These are phyloP conservation scores for Paramacrobiotus metropolitanus DNA, from an alignment of 1,140 invertebrate genomes.

Conservation along the genomic window DNA sequence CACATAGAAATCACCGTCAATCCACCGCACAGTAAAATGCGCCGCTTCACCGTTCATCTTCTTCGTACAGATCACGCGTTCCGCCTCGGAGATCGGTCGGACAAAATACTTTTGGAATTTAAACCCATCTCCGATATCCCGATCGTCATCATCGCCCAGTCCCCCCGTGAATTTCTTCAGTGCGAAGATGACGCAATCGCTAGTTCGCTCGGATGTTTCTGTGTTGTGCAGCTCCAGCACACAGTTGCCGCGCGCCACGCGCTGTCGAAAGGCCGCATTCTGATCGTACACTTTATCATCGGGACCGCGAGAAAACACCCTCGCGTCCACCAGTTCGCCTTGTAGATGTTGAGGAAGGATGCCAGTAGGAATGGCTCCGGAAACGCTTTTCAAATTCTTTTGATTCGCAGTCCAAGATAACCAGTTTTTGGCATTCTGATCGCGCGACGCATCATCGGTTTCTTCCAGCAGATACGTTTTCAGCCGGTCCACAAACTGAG, in stretches of 20 bases:
- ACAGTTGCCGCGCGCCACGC: slow-evolving; percentile 24
- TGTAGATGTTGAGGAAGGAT: background rate
- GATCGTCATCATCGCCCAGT: slow-evolving; percentile 28
- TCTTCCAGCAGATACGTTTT: background rate
- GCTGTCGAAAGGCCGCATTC: background rate
- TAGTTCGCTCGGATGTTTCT: slow-evolving; percentile 9
- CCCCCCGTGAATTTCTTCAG: slow-evolving; percentile 26
- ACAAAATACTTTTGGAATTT: slow-evolving; percentile 25
- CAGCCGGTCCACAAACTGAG: background rate
- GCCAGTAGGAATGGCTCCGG: background rate
- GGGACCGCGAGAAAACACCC: background rate
- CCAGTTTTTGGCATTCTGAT: background rate
- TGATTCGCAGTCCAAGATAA: background rate
- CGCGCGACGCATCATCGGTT: background rate
- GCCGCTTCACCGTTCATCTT: slow-evolving; percentile 30
- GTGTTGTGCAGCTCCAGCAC: slow-evolving; percentile 19
- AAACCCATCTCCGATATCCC: slow-evolving; percentile 20
- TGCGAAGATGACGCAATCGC: slow-evolving; percentile 23
- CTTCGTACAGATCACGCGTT: slow-evolving; percentile 20
- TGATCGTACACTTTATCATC: slow-evolving; percentile 2
- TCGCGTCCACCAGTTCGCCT: background rate
- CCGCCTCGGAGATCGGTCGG: slow-evolving; percentile 18
- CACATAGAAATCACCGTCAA: slow-evolving; percentile 20
- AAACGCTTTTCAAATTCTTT: background rate
- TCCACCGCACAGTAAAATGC: slow-evolving; percentile 23